A percentile compares a stretch with the other conserved stretches of the same genome.
phyloP scores from a whole-genome alignment of 2,888 invertebrate species.

The Perithous albicinctus region DNA sequence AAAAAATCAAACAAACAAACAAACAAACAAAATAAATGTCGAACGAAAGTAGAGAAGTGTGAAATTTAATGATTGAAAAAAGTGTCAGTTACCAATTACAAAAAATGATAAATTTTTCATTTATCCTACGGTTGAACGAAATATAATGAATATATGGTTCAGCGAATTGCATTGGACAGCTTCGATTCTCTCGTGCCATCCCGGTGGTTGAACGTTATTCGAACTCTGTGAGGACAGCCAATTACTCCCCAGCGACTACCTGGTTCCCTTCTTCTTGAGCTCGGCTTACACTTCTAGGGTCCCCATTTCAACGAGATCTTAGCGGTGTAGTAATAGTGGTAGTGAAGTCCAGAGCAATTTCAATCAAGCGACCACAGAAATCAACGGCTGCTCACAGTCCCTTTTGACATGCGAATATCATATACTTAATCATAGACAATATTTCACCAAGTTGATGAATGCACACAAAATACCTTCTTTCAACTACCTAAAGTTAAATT shows the following conservation, averaged over 20 bases:
- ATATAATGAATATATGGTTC: slow-evolving; percentile 12
- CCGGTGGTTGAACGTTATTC: slow-evolving; percentile 80
- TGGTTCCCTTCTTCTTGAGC: slow-evolving; percentile 55
- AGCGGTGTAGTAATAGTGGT: not conserved
- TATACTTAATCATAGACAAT: not conserved
- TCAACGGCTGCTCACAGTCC: not conserved
- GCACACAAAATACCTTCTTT: not conserved
- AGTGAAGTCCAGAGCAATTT: not conserved
- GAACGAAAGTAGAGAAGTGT: too few species aligned
- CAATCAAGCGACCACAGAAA: not conserved
- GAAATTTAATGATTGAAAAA: not conserved
- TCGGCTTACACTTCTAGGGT: slow-evolving; percentile 46
- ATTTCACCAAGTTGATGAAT: not conserved
- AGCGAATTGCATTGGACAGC: slow-evolving; percentile 47
- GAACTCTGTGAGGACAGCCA: slow-evolving; percentile 69
- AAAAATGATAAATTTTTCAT: not conserved
- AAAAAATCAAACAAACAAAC: not conserved
- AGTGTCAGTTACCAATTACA: not conserved
- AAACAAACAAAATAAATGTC: too few species aligned
- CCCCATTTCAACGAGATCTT: slow-evolving; percentile 29
- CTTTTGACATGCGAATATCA: not conserved
- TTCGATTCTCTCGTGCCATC: slow-evolving; percentile 50
- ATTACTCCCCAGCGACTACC: slow-evolving; percentile 33
- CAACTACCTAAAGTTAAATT: not conserved
- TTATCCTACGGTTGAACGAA: not conserved